Conservation (phyloP, 2,888 invertebrate species). For the Antheraea yamamai region DNA sequence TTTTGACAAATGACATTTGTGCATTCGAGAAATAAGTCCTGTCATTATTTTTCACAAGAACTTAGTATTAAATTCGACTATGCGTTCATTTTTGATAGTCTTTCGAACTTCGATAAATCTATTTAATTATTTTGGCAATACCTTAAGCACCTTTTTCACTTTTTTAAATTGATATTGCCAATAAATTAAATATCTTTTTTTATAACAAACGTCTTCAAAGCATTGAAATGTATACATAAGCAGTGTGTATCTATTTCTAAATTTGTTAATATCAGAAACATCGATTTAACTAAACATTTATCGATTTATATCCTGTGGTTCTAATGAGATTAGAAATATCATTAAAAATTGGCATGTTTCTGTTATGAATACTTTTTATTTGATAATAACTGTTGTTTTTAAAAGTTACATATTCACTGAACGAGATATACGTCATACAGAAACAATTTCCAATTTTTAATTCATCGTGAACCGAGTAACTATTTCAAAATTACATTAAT, state of each 20-base stretch:
- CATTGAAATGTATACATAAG: neutral
- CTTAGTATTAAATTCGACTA: slow-evolving; percentile 24
- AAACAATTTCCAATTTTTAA: no score
- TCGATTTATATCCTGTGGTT: neutral
- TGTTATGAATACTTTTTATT: neutral
- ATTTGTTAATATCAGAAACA: neutral
- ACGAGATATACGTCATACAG: neutral
- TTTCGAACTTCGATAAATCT: neutral
- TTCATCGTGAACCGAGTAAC: neutral
- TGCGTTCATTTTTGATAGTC: neutral
- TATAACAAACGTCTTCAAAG: slow-evolving; percentile 23
- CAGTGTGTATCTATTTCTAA: neutral
- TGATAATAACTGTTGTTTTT: neutral
- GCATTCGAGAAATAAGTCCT: neutral
- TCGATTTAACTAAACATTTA: neutral
- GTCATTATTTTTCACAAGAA: slow-evolving; percentile 36
- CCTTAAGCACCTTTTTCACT: slow-evolving; percentile 38
- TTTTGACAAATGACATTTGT: neutral
- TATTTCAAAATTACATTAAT: neutral
- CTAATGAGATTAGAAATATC: neutral
- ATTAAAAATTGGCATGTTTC: neutral
- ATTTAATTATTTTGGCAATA: slow-evolving; percentile 11
- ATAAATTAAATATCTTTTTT: slow-evolving; percentile 65
- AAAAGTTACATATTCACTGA: neutral
- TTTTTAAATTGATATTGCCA: slow-evolving; percentile 2